Conservation (phyloP, 2,797 vertebrate genomes). For the Champsocephalus gunnari region DNA sequence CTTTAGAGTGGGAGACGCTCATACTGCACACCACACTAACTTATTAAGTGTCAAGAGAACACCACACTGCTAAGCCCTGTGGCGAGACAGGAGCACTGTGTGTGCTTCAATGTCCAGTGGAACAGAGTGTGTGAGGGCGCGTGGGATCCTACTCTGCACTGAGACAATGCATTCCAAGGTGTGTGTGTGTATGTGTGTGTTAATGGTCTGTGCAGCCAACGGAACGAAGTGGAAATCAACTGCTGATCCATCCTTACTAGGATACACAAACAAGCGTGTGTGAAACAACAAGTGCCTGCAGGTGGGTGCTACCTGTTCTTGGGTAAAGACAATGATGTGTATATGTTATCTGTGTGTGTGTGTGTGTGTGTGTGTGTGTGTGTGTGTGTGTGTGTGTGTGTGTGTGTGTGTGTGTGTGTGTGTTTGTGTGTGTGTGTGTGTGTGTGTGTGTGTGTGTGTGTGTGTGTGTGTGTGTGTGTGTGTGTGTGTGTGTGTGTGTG, state of each 20-base stretch:
- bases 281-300: conserved; percentile 34
- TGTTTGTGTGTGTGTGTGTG: background rate
- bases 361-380: background rate
- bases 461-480: background rate
- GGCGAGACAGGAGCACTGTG: conserved; percentile 27
- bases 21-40: conserved; percentile 16
- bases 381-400: conserved; percentile 2
- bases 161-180: conserved; percentile 51
- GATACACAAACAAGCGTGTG: conserved; percentile 38
- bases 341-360: conserved; percentile 21
- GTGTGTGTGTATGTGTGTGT: conserved; percentile 22
- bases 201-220: conserved; percentile 59
- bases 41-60: background rate
- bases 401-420: too few relatives aligned
- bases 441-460: background rate
- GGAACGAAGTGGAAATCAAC: conserved; percentile 62
- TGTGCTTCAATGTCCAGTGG: conserved; percentile 41
- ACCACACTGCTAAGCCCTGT: conserved; percentile 32
- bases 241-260: conserved; percentile 45
- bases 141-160: conserved; percentile 8
- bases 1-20: conserved; percentile 13
- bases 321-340: conserved; percentile 33
- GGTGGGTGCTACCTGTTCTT: conserved; percentile 32
- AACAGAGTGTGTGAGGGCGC: conserved; percentile 23
- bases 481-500: background rate